A percentile compares a stretch with the other conserved stretches of the same genome.
phyloP scores from a whole-genome alignment of 2,797 vertebrate genomes.

The Clarias pachynema region DNA sequence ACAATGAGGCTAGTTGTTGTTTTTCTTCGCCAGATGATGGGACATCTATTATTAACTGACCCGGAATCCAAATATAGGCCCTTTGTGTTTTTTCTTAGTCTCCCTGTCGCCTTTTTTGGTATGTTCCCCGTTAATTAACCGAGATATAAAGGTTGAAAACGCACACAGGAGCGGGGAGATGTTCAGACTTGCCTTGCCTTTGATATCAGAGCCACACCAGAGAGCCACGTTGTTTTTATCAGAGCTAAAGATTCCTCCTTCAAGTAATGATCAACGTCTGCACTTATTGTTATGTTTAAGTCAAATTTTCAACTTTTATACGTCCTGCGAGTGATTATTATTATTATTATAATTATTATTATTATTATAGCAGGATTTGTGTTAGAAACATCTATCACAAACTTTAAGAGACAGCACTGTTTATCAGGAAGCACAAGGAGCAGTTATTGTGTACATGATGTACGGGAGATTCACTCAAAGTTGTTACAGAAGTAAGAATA shows the following conservation, averaged over 20 bases:
- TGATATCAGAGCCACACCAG: background rate
- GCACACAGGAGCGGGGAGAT: background rate
- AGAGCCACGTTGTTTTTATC: background rate
- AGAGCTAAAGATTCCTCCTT: background rate
- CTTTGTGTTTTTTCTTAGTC: conserved; percentile 59
- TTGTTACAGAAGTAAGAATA: no score
- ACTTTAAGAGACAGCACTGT: background rate
- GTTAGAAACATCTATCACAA: background rate
- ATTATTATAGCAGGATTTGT: background rate
- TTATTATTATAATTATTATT: no score
- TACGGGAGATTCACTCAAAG: background rate
- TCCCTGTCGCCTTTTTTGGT: conserved; percentile 57
- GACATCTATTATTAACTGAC: conserved; percentile 62
- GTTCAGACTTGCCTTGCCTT: background rate
- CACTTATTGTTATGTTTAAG: background rate
- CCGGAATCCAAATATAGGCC: conserved; percentile 60
- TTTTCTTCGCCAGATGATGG: conserved; percentile 37
- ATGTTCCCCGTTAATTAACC: conserved; percentile 50
- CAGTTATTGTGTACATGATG: no score
- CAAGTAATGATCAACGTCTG: background rate
- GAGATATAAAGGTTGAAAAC: background rate
- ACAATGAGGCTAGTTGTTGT: conserved; percentile 37
- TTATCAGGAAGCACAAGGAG: background rate
- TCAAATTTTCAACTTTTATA: background rate
- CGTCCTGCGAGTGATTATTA: background rate